Conservation (phyloP, 2,888 invertebrate genomes). For the Tetranychus truncatus region DNA sequence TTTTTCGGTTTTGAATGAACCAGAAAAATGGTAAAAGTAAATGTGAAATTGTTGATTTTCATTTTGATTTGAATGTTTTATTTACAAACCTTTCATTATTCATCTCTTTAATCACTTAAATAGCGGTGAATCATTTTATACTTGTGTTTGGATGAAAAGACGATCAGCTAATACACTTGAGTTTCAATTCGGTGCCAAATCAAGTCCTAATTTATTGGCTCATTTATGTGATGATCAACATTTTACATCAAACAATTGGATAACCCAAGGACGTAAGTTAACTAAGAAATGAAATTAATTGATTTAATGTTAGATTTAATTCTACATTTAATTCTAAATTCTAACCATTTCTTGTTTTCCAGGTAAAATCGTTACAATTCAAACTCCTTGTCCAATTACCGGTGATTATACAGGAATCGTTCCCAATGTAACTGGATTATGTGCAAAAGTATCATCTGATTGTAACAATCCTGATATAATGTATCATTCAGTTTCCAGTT, state of each 20-base stretch:
- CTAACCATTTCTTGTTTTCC: neutral
- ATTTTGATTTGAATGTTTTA: neutral
- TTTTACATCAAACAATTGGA: constrained; percentile 41
- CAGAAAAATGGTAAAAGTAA: no score
- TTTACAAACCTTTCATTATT: no score
- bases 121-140: constrained; percentile 43
- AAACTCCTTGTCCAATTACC: constrained; percentile 45
- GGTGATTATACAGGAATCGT: constrained; percentile 47
- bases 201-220: constrained; percentile 31
- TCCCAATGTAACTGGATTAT: constrained; percentile 37
- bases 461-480: constrained; percentile 46
- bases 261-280: constrained; percentile 45
- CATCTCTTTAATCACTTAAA: neutral
- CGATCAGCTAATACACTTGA: constrained; percentile 44
- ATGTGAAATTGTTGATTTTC: no score
- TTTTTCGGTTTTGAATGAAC: no score
- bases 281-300: neutral
- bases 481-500: constrained; percentile 47
- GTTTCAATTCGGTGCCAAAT: constrained; percentile 37
- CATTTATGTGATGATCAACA: constrained; percentile 37
- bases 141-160: constrained; percentile 42
- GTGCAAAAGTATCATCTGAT: constrained; percentile 47
- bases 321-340: neutral
- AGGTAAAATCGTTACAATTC: constrained; percentile 26
- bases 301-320: neutral